Evolutionary conservation across 1,140 invertebrate genomes (phyloP).

Genomic region (Holcopasites calliopsidis): DNA sequence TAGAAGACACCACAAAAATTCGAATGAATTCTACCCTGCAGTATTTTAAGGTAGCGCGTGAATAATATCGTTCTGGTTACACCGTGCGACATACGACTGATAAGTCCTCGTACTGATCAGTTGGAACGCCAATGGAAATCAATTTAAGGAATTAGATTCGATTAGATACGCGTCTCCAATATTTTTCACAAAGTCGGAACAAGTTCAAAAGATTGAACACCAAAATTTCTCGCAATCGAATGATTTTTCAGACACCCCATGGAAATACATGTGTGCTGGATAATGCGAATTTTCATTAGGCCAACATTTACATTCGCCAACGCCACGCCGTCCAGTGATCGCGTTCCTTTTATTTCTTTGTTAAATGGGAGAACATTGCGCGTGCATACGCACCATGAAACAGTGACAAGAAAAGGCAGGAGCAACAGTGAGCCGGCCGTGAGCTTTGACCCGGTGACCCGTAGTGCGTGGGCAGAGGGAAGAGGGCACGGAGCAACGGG

Average conservation of each 20-base stretch:
- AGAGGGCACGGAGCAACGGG: constrained; percentile 41
- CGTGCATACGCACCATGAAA: constrained; percentile 20
- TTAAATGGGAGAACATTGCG: background rate
- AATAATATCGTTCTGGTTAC: background rate
- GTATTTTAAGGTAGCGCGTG: background rate
- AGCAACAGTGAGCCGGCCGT: constrained; percentile 77
- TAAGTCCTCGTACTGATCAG: background rate
- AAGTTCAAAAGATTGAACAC: background rate
- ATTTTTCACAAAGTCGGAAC: background rate
- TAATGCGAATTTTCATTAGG: no score
- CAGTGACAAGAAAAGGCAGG: constrained; percentile 49
- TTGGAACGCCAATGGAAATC: background rate
- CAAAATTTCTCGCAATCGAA: no score
- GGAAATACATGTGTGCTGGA: no score
- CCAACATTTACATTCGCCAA: no score
- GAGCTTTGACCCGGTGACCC: constrained; percentile 78
- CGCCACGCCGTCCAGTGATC: background rate
- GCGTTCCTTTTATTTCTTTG: background rate
- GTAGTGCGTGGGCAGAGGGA: constrained; percentile 68
- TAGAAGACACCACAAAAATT: background rate
- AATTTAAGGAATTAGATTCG: background rate
- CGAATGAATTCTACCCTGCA: background rate
- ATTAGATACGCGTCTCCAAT: background rate
- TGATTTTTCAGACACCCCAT: no score
- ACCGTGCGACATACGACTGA: background rate